phyloP scores from a whole-genome alignment of 2,113 vertebrate genomes.

The Dendrocopos noguchii region DNA sequence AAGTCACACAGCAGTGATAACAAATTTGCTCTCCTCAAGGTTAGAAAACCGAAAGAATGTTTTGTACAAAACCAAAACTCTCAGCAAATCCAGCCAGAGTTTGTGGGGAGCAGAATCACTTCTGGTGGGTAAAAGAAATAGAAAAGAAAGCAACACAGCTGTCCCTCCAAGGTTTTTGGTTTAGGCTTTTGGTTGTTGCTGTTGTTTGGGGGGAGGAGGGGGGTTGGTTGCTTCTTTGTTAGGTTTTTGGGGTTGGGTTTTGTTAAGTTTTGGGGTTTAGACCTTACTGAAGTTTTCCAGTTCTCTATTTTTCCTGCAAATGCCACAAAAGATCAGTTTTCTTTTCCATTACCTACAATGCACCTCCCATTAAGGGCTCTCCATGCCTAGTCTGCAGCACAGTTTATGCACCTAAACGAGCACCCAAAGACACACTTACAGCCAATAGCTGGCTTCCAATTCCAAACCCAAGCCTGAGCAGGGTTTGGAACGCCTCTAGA shows the following conservation, averaged over 20 bases:
- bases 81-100: background rate
- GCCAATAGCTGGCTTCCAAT: background rate
- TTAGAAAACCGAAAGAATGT: background rate
- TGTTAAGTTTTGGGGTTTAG: background rate
- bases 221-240: no score
- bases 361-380: background rate
- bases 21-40: background rate
- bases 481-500: no score
- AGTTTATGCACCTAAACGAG: background rate
- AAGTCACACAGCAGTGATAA: background rate
- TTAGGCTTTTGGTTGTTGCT: no score
- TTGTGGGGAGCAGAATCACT: background rate
- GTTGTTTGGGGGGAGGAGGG: no score
- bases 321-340: background rate
- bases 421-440: rapidly evolving
- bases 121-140: background rate
- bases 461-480: background rate
- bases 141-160: background rate
- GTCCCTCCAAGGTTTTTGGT: background rate
- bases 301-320: background rate
- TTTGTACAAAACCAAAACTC: background rate
- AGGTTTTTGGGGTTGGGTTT: background rate
- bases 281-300: background rate
- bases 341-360: background rate
- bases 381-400: background rate